Evolutionary conservation across 2,888 invertebrate species (phyloP), one percentile per base, ranked within the genome.

Genomic region (Xestia rhomboidea): DNA sequence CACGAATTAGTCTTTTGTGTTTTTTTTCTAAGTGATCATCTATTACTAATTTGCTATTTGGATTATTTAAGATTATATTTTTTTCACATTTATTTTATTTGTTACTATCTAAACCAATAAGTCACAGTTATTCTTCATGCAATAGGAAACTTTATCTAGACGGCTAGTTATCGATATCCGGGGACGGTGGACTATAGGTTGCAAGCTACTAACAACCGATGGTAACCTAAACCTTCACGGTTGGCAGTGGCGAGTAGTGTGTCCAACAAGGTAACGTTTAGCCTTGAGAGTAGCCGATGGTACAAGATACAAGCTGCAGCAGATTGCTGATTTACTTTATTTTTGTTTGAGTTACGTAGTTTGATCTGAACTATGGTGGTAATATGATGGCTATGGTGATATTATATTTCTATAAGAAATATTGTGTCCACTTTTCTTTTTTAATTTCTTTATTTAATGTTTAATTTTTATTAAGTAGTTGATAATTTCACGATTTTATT

Each of bases 191-290:
- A 51, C 57, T 27, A 34, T 46, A 70, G 68, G 67, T n/a, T 63
- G 27, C n/a, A 46, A 41, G 38, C 57, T 57, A 30, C 41, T 46
- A 79, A 70, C 66, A 70, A 54, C 79, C 77, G 69, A 73, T 79
- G 86, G 89, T 91, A 93, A 93, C 93, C 92, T 93, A 93, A 94
- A 91, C 94, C 95, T 95, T 95, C 95, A 94, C 91, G 93, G 92
- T 91, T 89, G 90, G 88, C 91, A 91, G 90, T 92, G 78, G 78
- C 77, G 84, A 76, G 84, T 83, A 85, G 88, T 90, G 93, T 93
- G 91, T 91, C 92, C 87, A 93, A 93, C 90, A 89, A 85, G 90
- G 87, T 91, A 91, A 91, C 91, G 90, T 81, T 77, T 86, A 92
- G 88, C 95, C 95, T 95, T 95, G 94, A 90, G 77, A 73, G 51